These are phyloP conservation scores for Episyrphus balteatus DNA, from an alignment of 1,140 invertebrate genomes.

Conservation along the genomic window DNA sequence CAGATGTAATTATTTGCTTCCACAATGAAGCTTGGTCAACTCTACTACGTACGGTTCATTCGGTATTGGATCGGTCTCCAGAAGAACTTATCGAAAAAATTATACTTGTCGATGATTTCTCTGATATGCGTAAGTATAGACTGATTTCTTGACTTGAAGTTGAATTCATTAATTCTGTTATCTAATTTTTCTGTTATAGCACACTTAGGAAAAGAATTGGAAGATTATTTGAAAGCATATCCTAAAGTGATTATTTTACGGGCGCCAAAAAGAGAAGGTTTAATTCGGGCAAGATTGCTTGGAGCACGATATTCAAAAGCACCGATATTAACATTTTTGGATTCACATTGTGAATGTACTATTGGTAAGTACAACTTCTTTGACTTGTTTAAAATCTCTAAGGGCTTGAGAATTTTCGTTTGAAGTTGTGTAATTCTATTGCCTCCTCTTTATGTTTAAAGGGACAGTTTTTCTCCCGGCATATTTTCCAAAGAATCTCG, in stretches of 20 bases:
- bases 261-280: constrained; percentile 72
- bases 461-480: too few species aligned
- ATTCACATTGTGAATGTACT: constrained; percentile 97
- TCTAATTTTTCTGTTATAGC: constrained; percentile 46
- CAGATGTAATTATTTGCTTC: constrained; percentile 94
- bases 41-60: constrained; percentile 83
- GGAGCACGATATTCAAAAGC: constrained; percentile 76
- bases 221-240: constrained; percentile 81
- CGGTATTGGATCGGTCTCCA: constrained; percentile 83
- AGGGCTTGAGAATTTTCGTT: neutral
- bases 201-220: constrained; percentile 81
- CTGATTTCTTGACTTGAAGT: too few species aligned
- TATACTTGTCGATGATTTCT: constrained; percentile 92
- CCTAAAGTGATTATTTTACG: constrained; percentile 84
- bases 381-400: too few species aligned
- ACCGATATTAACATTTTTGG: constrained; percentile 87
- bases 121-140: constrained; percentile 89
- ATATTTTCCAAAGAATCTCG: too few species aligned
- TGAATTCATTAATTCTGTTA: too few species aligned
- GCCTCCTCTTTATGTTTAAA: too few species aligned
- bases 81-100: constrained; percentile 80
- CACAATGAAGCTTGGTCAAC: constrained; percentile 94
- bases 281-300: constrained; percentile 84
- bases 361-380: constrained; percentile 55
- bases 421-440: neutral